Base-by-base conservation (phyloP, 2,113 vertebrate species). In the Malaclemys terrapin region DNA sequence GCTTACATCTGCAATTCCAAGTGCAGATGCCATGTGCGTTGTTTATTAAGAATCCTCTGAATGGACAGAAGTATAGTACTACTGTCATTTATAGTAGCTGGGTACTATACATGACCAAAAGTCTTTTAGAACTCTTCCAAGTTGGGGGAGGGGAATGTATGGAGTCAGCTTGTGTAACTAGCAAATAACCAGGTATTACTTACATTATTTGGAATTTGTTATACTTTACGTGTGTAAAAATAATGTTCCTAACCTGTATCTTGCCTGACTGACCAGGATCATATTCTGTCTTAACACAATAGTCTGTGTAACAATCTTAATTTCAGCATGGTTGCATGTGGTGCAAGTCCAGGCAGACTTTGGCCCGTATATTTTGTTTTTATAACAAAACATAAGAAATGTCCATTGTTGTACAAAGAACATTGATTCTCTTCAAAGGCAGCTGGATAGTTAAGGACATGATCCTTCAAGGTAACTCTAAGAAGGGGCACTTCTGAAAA, bases 301-400 rank as follows among this genome's bases (percentile, higher is more conserved):
- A n/a, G 65, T 31, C 35, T 69, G 35, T 69, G 35, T 20, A 69
- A 20, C 6, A n/a, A 17, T n/a, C 8, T 20, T 69, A n/a, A 20
- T 69, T 69, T 80, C 19, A 82, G 29, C 14, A 52, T 7, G 29
- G 5, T 27, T 0, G 0, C 1, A 3, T 6, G 24, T 0, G 0
- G 11, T 89, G 85, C 53, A 53, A 47, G 45, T 88, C 45, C 80
- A 88, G 85, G 13, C 3, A 0, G 0, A 75, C 13, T 50, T 82
- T 17, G 25, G 31, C 4, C 16, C 10, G 22, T 78, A 27, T 11
- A 2, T 35, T 13, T 29, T 11, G 24, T 16, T 85, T 83, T 10
- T 14, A 57, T 72, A 80, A 83, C 10, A 17, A 88, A 45, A 12
- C 31, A 14, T 12, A 47, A 11, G 17, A 1, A 57, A 76, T 80